Evolutionary conservation across 2,113 vertebrate genomes (phyloP), one percentile per base, ranked within the genome.

Genomic region (Nannospalax galili): DNA sequence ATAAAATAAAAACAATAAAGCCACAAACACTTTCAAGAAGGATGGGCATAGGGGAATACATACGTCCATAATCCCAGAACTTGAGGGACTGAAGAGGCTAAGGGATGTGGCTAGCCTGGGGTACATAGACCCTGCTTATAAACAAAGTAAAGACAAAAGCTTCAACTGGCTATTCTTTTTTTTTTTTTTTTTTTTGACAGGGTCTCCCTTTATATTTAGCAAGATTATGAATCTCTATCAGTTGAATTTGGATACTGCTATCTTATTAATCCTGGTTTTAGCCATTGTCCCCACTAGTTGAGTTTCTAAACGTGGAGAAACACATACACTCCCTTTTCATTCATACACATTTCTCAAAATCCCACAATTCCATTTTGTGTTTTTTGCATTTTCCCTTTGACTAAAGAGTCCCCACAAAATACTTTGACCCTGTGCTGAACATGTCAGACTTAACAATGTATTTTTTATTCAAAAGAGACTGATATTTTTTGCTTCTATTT

Each of bases 401-500:
- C 15, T 12, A 7, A 48, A 75, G 35, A 48, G 30, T 82, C 52
- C 62, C 70, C 77, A 62, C 60, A 35, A 42, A n/a, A 64, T 10
- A 3, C 1, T 73, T 92, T 90, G 22, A 64, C 70, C 48, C 86
- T 35, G 58, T 90, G 3, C 65, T 86, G 3, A 60, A 52, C 82
- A n/a, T 67, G 90, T 95, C 72, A 92, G 80, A 10, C 52, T 89
- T 93, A 73, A 64, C 22, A 42, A 11, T 2, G 5, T 40, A 20
- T 72, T 45, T 10, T 81, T 88, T 52, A 3, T 64, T 6, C 35
- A 65, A 75, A 92, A 81, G 52, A 85, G 22, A 2, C 4, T 70
- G n/a, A n/a, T 10, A 10, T 64, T 90, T 87, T 64, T 81, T 91
- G 52, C 78, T 87, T 90, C 24, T 52, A 26, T 77, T 91, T 96